Evolutionary conservation across 2,113 vertebrate genomes (phyloP), one percentile per base, ranked within the genome.

Genomic region (Bufo bufo): DNA sequence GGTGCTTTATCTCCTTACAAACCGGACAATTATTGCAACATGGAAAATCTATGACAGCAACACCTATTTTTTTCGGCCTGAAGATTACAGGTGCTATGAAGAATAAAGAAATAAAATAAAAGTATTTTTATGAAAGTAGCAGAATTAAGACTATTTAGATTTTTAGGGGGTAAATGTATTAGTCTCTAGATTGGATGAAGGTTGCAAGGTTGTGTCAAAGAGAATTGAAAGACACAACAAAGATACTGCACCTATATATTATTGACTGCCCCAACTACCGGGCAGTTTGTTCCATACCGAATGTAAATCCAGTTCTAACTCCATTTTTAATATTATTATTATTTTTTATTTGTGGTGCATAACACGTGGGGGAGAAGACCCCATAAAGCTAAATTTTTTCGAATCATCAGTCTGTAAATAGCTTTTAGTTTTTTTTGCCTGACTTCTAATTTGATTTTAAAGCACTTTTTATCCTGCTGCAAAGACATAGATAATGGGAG

Each of bases 401-500:
- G 61, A 71, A 54, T 45, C 19, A 47, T 87, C 77, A 72, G 23
- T 71, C 95, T 99, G 97, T 99, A 99, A 96, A 99, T 99, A 99
- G 94, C 86, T 87, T 87, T 79, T 45, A 80, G 66, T 86, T 75
- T 56, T 74, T 79, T 80, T 59, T 59, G 52, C 78, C 78, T 43
- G 54, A 77, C 59, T 65, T 52, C 94, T 93, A 96, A 97, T 95
- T 97, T 96, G 95, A 97, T 98, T 98, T 97, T 95, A 94, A 97
- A 99, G 97, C 97, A 98, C 97, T 99, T 99, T 99, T 97, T 97
- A 97, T 97, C 96, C 97, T 96, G 97, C 86, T 87, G 86, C 86
- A 87, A 87, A 87, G 69, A 92, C 92, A 93, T 90, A 89, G 92
- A 92, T 93, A 91, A 94, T 93, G 96, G 96, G 96, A 97, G 96